phyloP scores from a whole-genome alignment of 2,113 vertebrate species.

The Dendrocopos noguchii region DNA sequence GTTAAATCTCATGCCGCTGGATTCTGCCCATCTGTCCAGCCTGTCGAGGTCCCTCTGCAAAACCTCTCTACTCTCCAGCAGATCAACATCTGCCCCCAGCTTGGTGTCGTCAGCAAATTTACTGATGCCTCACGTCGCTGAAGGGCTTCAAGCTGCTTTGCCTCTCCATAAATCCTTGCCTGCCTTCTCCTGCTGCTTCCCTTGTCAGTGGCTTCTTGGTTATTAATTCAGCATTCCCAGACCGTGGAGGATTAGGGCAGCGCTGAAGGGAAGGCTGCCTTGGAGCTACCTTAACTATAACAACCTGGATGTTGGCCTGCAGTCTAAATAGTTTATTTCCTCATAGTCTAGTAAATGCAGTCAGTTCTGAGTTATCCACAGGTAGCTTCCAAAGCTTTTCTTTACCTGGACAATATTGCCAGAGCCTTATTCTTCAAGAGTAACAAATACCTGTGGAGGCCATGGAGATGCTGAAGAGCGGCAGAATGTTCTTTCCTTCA shows the following conservation, averaged over 20 bases:
- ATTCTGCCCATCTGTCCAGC: too few species aligned
- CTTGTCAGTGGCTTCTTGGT: background rate
- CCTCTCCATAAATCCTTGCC: background rate
- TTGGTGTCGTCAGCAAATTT: too few species aligned
- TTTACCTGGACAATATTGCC: background rate
- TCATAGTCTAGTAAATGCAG: background rate
- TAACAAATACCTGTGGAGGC: background rate
- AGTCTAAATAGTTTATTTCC: background rate
- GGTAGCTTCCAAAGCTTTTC: background rate
- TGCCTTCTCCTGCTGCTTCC: background rate
- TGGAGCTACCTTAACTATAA: background rate
- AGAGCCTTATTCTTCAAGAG: background rate
- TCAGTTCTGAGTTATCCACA: background rate
- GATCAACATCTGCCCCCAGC: too few species aligned
- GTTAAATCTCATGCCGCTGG: too few species aligned
- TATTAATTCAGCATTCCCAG: background rate
- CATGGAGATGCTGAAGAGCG: background rate
- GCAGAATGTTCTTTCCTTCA: background rate
- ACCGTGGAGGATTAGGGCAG: background rate
- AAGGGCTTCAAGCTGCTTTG: background rate
- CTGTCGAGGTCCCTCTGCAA: too few species aligned
- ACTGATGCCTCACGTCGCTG: background rate
- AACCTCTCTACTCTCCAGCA: too few species aligned
- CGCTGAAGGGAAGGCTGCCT: fast-evolving
- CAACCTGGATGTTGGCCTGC: background rate